A percentile compares a stretch with the other conserved stretches of the same genome.
Evolutionary conservation across 2,797 vertebrate species (phyloP).

Genomic region (Xerus rutilus): DNA sequence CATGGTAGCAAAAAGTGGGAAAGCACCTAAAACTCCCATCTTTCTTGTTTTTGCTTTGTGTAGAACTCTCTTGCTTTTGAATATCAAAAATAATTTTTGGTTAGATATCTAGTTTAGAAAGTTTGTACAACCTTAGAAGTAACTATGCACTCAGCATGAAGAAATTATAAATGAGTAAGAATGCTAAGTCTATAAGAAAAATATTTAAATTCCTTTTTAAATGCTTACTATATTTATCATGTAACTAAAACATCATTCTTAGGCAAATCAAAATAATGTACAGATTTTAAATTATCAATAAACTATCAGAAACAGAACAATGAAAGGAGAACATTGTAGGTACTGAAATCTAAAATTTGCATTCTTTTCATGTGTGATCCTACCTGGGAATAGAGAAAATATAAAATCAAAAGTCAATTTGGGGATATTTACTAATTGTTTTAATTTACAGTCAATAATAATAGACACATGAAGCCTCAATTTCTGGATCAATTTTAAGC

Average conservation of each 20-base stretch:
- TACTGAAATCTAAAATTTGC: conserved; percentile 67
- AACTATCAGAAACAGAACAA: conserved; percentile 49
- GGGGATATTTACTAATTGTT: conserved; percentile 33
- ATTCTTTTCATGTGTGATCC: conserved; percentile 12
- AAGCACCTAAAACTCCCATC: background rate
- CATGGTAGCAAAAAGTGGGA: conserved; percentile 29
- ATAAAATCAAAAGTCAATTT: conserved; percentile 57
- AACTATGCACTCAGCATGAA: conserved; percentile 43
- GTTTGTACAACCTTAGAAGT: conserved; percentile 60
- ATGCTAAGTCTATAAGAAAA: background rate
- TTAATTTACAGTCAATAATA: background rate
- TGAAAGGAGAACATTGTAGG: conserved; percentile 23
- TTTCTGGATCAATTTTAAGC: conserved; percentile 58
- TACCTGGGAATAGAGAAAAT: conserved; percentile 52
- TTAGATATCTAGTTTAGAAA: conserved; percentile 62
- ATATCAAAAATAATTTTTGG: conserved; percentile 24
- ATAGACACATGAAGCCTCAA: conserved; percentile 13
- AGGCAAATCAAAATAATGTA: conserved; percentile 25
- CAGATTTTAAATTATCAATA: conserved; percentile 27
- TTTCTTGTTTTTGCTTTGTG: conserved; percentile 61
- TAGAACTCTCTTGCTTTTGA: conserved; percentile 47
- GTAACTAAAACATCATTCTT: conserved; percentile 27
- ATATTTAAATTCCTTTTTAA: conserved; percentile 30
- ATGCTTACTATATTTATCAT: conserved; percentile 52
- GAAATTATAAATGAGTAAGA: conserved; percentile 5